Evolutionary conservation across 2,113 vertebrate species (phyloP).

Genomic region (Amblyornis subalaris): DNA sequence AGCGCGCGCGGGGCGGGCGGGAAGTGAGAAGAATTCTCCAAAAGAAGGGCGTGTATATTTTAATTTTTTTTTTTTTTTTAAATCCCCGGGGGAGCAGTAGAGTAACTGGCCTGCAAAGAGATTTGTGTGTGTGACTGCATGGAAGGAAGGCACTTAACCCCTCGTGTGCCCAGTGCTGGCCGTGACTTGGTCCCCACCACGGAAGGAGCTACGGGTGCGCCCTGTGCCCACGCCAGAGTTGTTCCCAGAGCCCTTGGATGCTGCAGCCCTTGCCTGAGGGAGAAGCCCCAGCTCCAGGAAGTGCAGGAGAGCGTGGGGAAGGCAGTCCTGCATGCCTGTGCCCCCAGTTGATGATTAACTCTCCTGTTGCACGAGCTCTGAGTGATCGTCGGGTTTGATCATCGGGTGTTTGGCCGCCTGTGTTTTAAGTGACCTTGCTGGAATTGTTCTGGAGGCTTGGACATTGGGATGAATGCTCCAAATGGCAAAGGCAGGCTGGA

Average conservation of each 20-base stretch:
- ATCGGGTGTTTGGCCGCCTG: fast-evolving
- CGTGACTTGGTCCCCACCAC: neutral
- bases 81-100: neutral
- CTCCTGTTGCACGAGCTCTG: fast-evolving
- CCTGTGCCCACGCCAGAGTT: neutral
- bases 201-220: fast-evolving
- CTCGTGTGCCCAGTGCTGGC: fast-evolving
- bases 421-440: neutral
- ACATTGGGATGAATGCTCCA: fast-evolving
- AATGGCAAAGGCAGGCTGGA: neutral
- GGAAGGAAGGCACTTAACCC: neutral
- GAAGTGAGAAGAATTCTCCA: neutral
- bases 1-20: fast-evolving
- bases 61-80: neutral
- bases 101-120: neutral
- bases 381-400: neutral
- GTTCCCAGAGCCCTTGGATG: neutral
- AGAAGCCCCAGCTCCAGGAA: neutral
- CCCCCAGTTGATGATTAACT: neutral
- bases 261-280: neutral
- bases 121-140: neutral
- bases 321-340: neutral
- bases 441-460: neutral
- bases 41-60: neutral
- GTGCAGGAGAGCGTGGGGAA: fast-evolving